These are phyloP conservation scores for Drosophila bifasciata DNA, from an alignment of 1,140 invertebrate genomes.

Conservation along the genomic window DNA sequence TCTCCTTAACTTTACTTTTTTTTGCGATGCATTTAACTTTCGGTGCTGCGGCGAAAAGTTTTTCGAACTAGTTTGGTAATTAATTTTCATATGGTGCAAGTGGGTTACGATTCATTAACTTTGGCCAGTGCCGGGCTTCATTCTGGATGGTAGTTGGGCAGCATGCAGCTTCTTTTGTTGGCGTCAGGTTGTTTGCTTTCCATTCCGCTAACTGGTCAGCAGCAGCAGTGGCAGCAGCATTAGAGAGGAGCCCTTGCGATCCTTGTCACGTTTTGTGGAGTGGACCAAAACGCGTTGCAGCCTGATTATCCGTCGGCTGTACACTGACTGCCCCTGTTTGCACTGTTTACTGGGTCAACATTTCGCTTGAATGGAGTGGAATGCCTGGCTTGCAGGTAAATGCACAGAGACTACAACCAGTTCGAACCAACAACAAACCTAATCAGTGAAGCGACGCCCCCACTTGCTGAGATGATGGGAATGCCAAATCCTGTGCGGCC, in stretches of 20 bases:
- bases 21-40: too few species aligned
- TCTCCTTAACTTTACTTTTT: slow-evolving; percentile 3
- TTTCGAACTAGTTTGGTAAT: slow-evolving; percentile 29
- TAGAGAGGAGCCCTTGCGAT: slow-evolving; percentile 43
- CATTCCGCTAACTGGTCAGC: slow-evolving; percentile 44
- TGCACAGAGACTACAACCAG: too few species aligned
- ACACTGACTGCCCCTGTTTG: too few species aligned
- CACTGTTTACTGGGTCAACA: slow-evolving; percentile 52
- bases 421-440: slow-evolving; percentile 4
- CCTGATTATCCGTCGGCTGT: slow-evolving; percentile 9
- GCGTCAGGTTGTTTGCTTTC: slow-evolving; percentile 23
- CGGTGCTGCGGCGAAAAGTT: not conserved
- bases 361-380: slow-evolving; percentile 55
- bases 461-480: too few species aligned
- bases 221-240: not conserved
- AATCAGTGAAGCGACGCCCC: slow-evolving; percentile 10
- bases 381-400: too few species aligned
- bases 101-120: slow-evolving; percentile 52
- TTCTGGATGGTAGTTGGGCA: not conserved
- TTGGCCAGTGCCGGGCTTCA: not conserved
- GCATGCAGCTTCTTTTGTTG: slow-evolving; percentile 4
- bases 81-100: slow-evolving; percentile 57
- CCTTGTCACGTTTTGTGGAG: slow-evolving; percentile 47
- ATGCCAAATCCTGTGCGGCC: too few species aligned
- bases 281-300: too few species aligned